Evolutionary conservation across 2,888 invertebrate genomes (phyloP).

Genomic region (Ectemnius lituratus): DNA sequence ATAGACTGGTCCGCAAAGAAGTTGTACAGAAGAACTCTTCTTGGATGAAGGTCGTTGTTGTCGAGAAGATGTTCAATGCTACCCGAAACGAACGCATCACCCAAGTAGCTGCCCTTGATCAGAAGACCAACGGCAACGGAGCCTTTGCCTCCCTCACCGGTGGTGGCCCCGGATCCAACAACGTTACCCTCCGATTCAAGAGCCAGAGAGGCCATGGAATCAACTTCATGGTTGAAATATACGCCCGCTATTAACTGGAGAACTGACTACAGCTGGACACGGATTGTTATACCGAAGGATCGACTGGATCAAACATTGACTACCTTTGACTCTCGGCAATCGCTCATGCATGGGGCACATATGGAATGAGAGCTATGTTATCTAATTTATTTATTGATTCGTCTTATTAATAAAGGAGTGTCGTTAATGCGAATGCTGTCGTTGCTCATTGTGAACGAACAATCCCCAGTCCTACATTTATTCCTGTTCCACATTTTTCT

Average conservation of each 20-base stretch:
- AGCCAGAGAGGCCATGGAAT: constrained; percentile 77
- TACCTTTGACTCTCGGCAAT: too few species aligned
- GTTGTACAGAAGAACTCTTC: constrained; percentile 63
- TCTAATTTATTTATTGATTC: too few species aligned
- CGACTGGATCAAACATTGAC: too few species aligned
- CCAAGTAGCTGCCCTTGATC: constrained; percentile 75
- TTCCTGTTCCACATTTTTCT: too few species aligned
- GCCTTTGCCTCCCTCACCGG: constrained; percentile 73
- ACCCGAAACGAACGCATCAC: constrained; percentile 67
- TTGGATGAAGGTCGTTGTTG: constrained; percentile 63
- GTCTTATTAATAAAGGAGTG: too few species aligned
- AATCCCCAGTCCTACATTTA: too few species aligned
- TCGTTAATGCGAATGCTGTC: too few species aligned
- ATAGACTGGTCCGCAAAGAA: constrained; percentile 52
- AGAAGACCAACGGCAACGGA: constrained; percentile 77
- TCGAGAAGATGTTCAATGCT: constrained; percentile 59
- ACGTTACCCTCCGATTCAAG: constrained; percentile 76
- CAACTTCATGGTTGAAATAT: constrained; percentile 77
- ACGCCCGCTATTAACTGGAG: constrained; percentile 56
- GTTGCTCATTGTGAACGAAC: too few species aligned
- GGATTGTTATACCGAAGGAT: too few species aligned
- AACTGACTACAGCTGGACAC: too few species aligned
- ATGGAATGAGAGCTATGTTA: too few species aligned
- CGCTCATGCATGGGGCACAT: too few species aligned
- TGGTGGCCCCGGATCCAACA: constrained; percentile 76